These are phyloP conservation scores for Coelinius sp. DNA, from an alignment of 2,888 invertebrate genomes.

Conservation along the genomic window DNA sequence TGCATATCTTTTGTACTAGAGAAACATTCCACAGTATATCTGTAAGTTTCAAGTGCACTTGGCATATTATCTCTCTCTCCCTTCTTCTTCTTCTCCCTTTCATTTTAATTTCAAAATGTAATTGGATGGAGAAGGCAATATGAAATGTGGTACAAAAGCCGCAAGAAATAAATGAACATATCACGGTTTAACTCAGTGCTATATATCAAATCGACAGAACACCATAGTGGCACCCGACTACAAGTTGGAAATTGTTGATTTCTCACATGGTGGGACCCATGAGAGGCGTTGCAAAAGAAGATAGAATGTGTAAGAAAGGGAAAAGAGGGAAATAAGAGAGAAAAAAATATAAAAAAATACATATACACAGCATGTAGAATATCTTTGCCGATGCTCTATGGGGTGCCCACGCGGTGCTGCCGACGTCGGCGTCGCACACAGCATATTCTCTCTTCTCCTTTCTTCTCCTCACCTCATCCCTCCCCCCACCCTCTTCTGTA, in stretches of 20 bases:
- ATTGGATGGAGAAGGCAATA: slow-evolving; percentile 32
- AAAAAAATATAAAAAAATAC: slow-evolving; percentile 36
- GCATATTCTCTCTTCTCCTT: slow-evolving; percentile 33
- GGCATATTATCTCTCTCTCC: neutral
- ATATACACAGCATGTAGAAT: slow-evolving; percentile 41
- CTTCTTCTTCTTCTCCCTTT: neutral
- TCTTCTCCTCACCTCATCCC: neutral
- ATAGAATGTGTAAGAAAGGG: slow-evolving; percentile 23
- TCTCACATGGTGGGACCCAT: slow-evolving; percentile 43
- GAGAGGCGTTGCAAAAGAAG: slow-evolving; percentile 39
- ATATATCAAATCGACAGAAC: slow-evolving; percentile 50
- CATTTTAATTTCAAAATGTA: slow-evolving; percentile 19
- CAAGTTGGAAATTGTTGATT: slow-evolving; percentile 51
- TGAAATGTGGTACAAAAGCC: slow-evolving; percentile 36
- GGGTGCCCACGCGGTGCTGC: slow-evolving; percentile 49
- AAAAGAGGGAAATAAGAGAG: slow-evolving; percentile 21
- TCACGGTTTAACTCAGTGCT: slow-evolving; percentile 30
- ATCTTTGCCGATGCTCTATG: slow-evolving; percentile 46
- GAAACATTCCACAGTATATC: slow-evolving; percentile 7
- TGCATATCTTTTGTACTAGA: slow-evolving; percentile 5
- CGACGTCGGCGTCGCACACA: slow-evolving; percentile 43
- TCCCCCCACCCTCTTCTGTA: neutral
- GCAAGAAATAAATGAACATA: slow-evolving; percentile 44
- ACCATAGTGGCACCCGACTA: slow-evolving; percentile 45
- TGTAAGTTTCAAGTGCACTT: neutral